Evolutionary conservation across 2,888 invertebrate genomes (phyloP).

Genomic region (Norana najaformis): DNA sequence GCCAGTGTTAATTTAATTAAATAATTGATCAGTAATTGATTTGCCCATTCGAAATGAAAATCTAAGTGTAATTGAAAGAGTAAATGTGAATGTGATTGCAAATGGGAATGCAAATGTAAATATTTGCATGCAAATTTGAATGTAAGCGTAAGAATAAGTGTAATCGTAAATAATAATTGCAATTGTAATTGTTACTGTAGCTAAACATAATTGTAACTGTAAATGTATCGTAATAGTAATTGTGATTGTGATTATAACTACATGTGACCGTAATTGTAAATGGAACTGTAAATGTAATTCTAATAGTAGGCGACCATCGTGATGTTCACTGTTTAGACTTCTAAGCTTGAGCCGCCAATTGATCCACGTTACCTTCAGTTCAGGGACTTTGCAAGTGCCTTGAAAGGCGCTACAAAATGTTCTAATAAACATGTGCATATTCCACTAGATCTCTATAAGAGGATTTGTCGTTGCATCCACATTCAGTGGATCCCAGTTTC

Average conservation of each 20-base stretch:
- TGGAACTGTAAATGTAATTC: neutral
- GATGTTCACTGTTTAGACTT: too few species aligned
- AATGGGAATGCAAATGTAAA: neutral
- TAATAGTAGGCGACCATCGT: neutral
- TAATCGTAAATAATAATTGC: neutral
- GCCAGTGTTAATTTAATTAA: neutral
- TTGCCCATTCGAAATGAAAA: neutral
- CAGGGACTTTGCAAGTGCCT: too few species aligned
- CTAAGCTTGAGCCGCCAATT: too few species aligned
- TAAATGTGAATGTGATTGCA: too few species aligned
- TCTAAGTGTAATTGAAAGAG: too few species aligned
- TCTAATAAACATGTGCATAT: too few species aligned
- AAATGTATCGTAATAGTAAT: neutral
- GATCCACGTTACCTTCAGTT: too few species aligned
- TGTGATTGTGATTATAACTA: neutral
- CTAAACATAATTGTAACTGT: neutral
- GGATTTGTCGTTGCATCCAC: too few species aligned
- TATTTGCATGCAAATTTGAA: neutral
- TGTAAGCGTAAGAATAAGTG: neutral
- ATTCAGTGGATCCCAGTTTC: too few species aligned
- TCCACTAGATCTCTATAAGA: too few species aligned
- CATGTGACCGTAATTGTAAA: neutral
- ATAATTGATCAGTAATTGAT: neutral
- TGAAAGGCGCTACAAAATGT: too few species aligned
- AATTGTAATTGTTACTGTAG: neutral